Evolutionary conservation across 2,888 invertebrate species (phyloP).

Genomic region (Drosophila greeni): DNA sequence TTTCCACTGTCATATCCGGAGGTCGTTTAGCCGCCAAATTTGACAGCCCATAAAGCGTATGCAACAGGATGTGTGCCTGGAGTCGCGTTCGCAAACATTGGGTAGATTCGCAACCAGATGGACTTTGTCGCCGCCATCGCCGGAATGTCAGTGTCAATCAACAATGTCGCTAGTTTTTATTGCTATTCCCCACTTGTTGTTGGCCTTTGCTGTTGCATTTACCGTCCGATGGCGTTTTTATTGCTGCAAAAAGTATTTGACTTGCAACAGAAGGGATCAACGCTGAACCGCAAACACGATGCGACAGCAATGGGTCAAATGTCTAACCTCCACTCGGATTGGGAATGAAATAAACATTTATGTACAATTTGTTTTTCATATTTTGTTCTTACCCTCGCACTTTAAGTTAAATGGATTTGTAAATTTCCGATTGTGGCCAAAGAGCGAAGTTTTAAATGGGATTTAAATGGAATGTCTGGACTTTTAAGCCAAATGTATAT

Average conservation of each 20-base stretch:
- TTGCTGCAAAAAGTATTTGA: constrained; percentile 63
- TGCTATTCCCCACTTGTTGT: constrained; percentile 15
- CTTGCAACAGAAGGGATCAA: constrained; percentile 41
- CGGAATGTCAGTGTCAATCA: constrained; percentile 75
- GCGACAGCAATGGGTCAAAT: constrained; percentile 34
- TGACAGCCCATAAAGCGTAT: constrained; percentile 42
- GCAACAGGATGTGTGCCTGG: constrained; percentile 29
- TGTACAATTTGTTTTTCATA: constrained; percentile 5
- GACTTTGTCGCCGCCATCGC: constrained; percentile 39
- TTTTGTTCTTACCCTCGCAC: neutral
- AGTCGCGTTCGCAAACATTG: constrained; percentile 18
- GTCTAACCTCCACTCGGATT: constrained; percentile 48
- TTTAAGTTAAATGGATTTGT: neutral
- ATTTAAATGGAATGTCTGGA: neutral
- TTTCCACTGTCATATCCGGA: constrained; percentile 25
- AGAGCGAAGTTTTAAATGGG: no score
- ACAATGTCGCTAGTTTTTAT: constrained; percentile 54
- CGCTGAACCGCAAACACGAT: constrained; percentile 17
- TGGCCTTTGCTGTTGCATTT: constrained; percentile 44
- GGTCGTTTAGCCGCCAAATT: constrained; percentile 41
- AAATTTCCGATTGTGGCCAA: neutral
- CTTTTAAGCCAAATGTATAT: neutral
- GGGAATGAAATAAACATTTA: constrained; percentile 55
- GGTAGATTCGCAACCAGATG: constrained; percentile 22
- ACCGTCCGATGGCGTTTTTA: constrained; percentile 67